Evolutionary conservation across 2,113 vertebrate species (phyloP).

Genomic region (Mesembrinibis cayennensis): DNA sequence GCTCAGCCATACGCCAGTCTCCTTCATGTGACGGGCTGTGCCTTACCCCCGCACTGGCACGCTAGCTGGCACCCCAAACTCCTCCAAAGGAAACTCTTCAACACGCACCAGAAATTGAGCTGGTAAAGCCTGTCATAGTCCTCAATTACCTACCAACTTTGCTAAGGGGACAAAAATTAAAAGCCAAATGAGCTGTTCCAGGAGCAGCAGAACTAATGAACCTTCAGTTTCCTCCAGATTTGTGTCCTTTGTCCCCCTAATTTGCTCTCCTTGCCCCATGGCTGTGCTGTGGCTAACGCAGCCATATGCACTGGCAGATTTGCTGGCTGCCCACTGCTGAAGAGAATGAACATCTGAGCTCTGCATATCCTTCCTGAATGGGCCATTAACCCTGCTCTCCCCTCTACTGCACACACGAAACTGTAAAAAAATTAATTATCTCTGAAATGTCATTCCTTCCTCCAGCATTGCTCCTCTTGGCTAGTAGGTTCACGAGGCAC

Average conservation of each 20-base stretch:
- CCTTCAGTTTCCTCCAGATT: background rate
- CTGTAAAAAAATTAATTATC: background rate
- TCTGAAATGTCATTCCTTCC: background rate
- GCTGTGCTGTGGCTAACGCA: background rate
- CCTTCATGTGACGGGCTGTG: background rate
- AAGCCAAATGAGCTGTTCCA: background rate
- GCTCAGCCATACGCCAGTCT: background rate
- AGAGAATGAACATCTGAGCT: background rate
- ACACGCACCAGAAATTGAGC: background rate
- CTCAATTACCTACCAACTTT: background rate
- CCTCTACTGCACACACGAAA: background rate
- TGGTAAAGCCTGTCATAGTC: background rate
- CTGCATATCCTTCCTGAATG: background rate
- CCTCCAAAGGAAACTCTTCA: background rate
- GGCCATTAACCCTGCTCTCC: background rate
- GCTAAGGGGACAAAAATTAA: background rate
- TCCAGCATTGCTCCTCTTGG: background rate
- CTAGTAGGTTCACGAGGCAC: background rate
- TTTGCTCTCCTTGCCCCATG: background rate
- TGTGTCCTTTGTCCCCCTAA: background rate
- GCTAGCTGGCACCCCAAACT: background rate
- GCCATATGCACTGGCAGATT: background rate
- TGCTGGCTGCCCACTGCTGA: background rate
- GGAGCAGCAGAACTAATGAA: background rate
- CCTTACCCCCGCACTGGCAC: background rate